Evolutionary conservation across 2,113 vertebrate genomes (phyloP), one percentile per base, ranked within the genome.

Genomic region (Vimba vimba): DNA sequence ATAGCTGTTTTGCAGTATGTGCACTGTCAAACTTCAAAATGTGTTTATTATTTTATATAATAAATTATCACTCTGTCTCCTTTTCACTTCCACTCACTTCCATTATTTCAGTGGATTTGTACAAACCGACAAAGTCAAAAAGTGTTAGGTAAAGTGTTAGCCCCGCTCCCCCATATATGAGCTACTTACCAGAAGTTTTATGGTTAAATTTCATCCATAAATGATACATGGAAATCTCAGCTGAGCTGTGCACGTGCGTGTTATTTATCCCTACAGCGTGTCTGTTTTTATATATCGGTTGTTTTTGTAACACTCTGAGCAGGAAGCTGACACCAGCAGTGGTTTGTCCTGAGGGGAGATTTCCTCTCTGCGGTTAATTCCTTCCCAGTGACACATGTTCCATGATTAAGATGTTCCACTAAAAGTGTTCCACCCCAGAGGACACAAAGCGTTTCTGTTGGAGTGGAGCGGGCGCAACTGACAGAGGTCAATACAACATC

Each of bases 221-320:
- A 91, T 92, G 86, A 91, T 64, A 76, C 88, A 91, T 83, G 91
- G 89, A 90, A 90, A 85, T 85, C 77, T 81, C 90, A 91, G 91
- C 90, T 82, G 19, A 60, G 78, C 82, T 52, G 60, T 68, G 13
- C 68, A 80, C 43, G 77, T 82, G 52, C 62, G 85, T 88, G 91
- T 87, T 93, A 93, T 94, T 93, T 91, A 91, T 90, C 90, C 88
- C 85, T 86, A 90, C 87, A 79, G 89, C 79, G 77, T 59, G 43
- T 74, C 23, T 79, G 39, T 86, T 62, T 86, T 86, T 87, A 90
- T 91, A 90, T 89, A 13, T 64, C 11, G 86, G 85, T 87, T 87
- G 81, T 75, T 87, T 89, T 87, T 80, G 75, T 89, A 89, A 87
- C 6, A 17, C 84, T 77, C 66, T 33, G 86, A 84, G 86, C 84